These are phyloP conservation scores for Melanargia galathea DNA, from an alignment of 2,888 invertebrate species.

Conservation along the genomic window DNA sequence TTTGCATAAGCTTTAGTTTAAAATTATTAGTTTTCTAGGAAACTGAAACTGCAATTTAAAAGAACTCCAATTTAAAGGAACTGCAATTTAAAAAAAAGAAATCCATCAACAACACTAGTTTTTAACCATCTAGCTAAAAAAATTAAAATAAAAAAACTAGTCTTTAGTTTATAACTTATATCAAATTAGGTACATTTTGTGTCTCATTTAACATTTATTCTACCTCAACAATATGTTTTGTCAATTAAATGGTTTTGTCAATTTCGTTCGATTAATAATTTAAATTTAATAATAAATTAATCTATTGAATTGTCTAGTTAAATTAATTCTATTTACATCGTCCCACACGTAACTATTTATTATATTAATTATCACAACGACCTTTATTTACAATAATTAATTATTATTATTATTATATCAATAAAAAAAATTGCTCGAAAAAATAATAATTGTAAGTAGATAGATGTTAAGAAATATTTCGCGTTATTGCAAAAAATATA, in stretches of 20 bases:
- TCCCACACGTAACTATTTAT: neutral
- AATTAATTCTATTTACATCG: conserved; percentile 33
- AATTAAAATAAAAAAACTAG: neutral
- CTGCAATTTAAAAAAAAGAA: too few species aligned
- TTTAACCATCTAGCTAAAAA: neutral
- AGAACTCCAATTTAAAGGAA: too few species aligned
- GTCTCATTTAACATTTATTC: conserved; percentile 32
- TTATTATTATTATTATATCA: neutral
- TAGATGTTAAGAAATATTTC: conserved; percentile 5
- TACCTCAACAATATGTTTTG: conserved; percentile 46
- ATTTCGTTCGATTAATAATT: conserved; percentile 30
- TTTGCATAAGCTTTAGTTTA: too few species aligned
- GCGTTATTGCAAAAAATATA: neutral
- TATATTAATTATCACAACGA: conserved; percentile 25
- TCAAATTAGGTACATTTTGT: neutral
- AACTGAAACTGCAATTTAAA: too few species aligned
- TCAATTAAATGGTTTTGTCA: conserved; percentile 38
- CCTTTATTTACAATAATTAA: conserved; percentile 33
- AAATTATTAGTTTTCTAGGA: too few species aligned
- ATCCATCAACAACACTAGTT: conserved; percentile 1
- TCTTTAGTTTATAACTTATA: conserved; percentile 1
- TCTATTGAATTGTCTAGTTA: conserved; percentile 3
- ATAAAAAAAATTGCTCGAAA: conserved; percentile 14
- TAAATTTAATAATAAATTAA: conserved; percentile 27
- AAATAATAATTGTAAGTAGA: conserved; percentile 3